These are phyloP conservation scores for Oceanites oceanicus DNA, from an alignment of 2,113 vertebrate genomes.

Conservation along the genomic window DNA sequence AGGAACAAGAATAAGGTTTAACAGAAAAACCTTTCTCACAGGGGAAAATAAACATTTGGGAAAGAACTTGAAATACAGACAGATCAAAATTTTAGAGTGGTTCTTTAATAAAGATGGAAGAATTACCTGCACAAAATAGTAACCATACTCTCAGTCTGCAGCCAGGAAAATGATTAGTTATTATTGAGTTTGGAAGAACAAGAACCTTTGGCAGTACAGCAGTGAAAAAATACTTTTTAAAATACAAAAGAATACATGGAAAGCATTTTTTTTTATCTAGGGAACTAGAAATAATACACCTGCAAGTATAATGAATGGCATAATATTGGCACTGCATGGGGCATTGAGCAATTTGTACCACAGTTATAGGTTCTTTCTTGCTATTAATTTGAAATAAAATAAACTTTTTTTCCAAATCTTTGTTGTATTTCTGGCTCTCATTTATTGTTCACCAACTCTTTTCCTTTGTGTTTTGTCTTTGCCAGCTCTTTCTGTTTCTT, in stretches of 20 bases:
- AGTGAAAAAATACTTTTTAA: constrained; percentile 71
- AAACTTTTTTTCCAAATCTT: constrained; percentile 64
- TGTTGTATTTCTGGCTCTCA: constrained; percentile 61
- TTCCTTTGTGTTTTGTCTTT: constrained; percentile 48
- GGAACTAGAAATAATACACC: constrained; percentile 80
- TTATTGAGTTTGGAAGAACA: constrained; percentile 71
- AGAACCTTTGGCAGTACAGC: constrained; percentile 55
- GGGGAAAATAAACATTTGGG: constrained; percentile 64
- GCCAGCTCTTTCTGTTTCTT: constrained; percentile 49
- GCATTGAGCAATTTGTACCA: constrained; percentile 69
- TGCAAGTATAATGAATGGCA: constrained; percentile 76
- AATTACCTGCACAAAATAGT: constrained; percentile 34
- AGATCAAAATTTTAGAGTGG: constrained; percentile 47
- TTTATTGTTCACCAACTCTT: constrained; percentile 64
- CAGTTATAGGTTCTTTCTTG: constrained; percentile 67
- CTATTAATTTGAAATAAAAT: constrained; percentile 77
- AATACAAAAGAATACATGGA: constrained; percentile 72
- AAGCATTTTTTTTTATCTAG: constrained; percentile 67
- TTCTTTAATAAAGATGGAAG: constrained; percentile 49
- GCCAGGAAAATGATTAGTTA: constrained; percentile 70
- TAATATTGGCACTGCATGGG: constrained; percentile 71
- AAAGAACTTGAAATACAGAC: constrained; percentile 54
- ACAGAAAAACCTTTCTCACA: constrained; percentile 51
- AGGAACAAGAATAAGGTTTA: constrained; percentile 43
- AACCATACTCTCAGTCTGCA: constrained; percentile 40